These are phyloP conservation scores for Limenitis arthemis DNA, from an alignment of 2,888 invertebrate genomes.

Conservation along the genomic window DNA sequence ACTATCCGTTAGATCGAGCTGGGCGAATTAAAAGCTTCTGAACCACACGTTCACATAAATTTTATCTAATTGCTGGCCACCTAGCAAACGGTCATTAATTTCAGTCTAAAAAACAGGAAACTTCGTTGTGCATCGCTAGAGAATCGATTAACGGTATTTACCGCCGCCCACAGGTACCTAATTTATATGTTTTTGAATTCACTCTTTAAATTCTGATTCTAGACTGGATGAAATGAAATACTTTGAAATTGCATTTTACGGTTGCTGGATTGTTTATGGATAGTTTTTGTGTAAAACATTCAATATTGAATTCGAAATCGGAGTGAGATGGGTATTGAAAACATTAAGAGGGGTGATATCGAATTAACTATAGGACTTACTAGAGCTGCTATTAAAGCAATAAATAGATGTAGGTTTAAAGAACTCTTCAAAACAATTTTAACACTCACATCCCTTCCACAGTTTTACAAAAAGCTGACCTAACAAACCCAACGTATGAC, in stretches of 20 bases:
- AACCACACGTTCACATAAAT: conserved; percentile 16
- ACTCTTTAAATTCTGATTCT: background rate
- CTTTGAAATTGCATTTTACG: background rate
- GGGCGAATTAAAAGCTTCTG: conserved; percentile 15
- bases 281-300: too few relatives aligned
- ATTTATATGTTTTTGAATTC: background rate
- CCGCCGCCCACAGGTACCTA: conserved; percentile 1
- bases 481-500: too few relatives aligned
- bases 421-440: too few relatives aligned
- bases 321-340: too few relatives aligned
- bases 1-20: conserved; percentile 15
- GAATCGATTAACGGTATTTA: conserved; percentile 17
- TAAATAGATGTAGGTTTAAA: too few relatives aligned
- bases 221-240: background rate
- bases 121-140: conserved; percentile 15
- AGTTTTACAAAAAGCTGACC: too few relatives aligned
- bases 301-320: too few relatives aligned
- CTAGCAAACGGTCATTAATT: conserved; percentile 18
- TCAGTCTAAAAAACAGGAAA: conserved; percentile 17
- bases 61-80: conserved; percentile 19
- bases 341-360: too few relatives aligned
- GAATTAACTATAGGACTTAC: too few relatives aligned
- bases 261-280: too few relatives aligned
- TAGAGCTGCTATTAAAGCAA: too few relatives aligned
- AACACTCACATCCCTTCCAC: too few relatives aligned